phyloP scores from a whole-genome alignment of 2,797 vertebrate species.

The Eospalax fontanierii region DNA sequence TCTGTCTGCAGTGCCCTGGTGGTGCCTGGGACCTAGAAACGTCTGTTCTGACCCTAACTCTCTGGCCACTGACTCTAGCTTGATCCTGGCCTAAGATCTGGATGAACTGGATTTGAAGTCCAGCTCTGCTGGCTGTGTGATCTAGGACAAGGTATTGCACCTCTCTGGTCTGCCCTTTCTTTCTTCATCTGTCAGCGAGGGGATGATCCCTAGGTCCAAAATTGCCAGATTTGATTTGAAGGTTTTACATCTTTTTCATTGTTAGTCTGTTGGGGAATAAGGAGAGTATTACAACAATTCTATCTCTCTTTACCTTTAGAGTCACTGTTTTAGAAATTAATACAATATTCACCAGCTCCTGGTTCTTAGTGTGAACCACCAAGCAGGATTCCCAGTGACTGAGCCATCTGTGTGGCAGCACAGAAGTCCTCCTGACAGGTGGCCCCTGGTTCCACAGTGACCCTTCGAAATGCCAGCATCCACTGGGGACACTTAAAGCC shows the following conservation, averaged over 20 bases:
- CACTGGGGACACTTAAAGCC: too few relatives aligned
- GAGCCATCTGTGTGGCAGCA: too few relatives aligned
- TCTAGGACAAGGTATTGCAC: not conserved
- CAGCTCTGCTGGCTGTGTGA: slow-evolving; percentile 6
- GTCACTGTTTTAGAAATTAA: not conserved
- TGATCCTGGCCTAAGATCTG: not conserved
- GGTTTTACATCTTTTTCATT: not conserved
- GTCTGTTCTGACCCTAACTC: not conserved
- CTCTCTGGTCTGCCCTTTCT: slow-evolving; percentile 14
- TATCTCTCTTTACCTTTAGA: not conserved
- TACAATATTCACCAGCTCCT: not conserved
- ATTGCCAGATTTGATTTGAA: not conserved
- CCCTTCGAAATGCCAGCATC: too few relatives aligned
- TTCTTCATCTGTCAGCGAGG: not conserved
- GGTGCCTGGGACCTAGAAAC: not conserved
- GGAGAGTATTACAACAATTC: not conserved
- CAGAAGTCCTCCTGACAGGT: too few relatives aligned
- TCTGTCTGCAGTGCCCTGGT: not conserved
- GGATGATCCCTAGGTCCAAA: not conserved
- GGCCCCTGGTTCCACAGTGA: too few relatives aligned
- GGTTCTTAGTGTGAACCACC: not conserved
- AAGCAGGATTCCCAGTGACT: not conserved
- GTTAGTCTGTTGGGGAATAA: not conserved
- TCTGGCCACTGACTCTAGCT: not conserved
- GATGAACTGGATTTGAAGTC: slow-evolving; percentile 10